A percentile compares a stretch with the other conserved stretches of the same genome.
Evolutionary conservation across 2,797 vertebrate genomes (phyloP).

Genomic region (Cossypha caffra): DNA sequence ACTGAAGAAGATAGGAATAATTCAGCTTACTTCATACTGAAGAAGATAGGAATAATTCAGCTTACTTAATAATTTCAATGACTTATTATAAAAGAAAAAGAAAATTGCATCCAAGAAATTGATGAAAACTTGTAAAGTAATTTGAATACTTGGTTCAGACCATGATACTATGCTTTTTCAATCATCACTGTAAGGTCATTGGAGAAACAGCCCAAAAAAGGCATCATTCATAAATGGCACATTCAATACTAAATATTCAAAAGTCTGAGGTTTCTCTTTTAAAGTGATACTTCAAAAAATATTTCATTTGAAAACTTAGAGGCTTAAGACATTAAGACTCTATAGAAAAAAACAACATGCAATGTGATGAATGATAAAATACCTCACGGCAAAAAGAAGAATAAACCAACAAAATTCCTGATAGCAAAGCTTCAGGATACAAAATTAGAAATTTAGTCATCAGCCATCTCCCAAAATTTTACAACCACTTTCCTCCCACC

Average conservation of each 20-base stretch:
- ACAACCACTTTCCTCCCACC: neutral
- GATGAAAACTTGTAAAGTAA: neutral
- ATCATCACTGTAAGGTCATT: neutral
- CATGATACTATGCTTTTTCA: fast-evolving
- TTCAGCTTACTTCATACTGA: neutral
- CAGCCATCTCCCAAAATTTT: neutral
- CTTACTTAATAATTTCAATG: neutral
- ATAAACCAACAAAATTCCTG: neutral
- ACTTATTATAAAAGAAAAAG: neutral
- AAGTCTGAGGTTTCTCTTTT: neutral
- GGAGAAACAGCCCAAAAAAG: neutral
- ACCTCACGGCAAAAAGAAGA: neutral
- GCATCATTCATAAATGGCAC: neutral
- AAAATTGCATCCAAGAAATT: neutral
- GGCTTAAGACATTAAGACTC: neutral
- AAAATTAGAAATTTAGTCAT: neutral
- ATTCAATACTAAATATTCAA: neutral
- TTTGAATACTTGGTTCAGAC: neutral
- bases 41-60: neutral
- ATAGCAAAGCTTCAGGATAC: neutral
- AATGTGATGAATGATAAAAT: neutral
- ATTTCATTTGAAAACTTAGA: neutral
- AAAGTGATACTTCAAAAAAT: neutral
- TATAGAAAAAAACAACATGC: fast-evolving
- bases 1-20: neutral